phyloP scores from a whole-genome alignment of 2,888 invertebrate species.

The Ellobium chinense region DNA sequence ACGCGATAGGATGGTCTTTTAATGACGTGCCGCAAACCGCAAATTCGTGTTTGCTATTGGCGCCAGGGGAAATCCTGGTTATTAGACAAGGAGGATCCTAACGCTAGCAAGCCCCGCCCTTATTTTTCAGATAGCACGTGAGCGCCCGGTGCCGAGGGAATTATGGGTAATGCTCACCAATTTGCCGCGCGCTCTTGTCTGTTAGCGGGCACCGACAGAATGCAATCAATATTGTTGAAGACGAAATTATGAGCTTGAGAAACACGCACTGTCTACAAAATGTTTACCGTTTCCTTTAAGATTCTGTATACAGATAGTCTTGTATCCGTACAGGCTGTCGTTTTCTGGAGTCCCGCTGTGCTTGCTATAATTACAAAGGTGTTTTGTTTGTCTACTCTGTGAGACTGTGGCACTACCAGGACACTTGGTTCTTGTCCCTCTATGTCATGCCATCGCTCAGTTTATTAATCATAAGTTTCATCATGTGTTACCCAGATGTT shows the following conservation, averaged over 20 bases:
- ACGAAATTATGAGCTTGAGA: constrained; percentile 4
- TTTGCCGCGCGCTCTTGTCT: constrained; percentile 21
- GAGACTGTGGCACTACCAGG: too few species aligned
- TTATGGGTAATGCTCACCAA: constrained; percentile 25
- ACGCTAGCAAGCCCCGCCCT: constrained; percentile 12
- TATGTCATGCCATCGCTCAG: too few species aligned
- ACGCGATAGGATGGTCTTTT: constrained; percentile 21
- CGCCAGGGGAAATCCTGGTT: constrained; percentile 6
- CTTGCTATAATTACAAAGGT: too few species aligned
- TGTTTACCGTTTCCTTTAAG: background rate
- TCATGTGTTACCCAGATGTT: too few species aligned
- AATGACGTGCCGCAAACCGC: constrained; percentile 23
- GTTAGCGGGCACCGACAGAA: constrained; percentile 22
- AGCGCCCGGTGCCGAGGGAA: constrained; percentile 19
- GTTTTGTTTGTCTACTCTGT: too few species aligned
- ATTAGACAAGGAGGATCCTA: constrained; percentile 20
- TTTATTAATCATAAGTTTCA: too few species aligned
- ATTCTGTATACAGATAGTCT: background rate
- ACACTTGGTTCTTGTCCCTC: too few species aligned
- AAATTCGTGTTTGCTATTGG: constrained; percentile 26
- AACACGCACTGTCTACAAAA: background rate
- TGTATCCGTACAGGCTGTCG: too few species aligned
- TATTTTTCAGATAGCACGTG: constrained; percentile 7
- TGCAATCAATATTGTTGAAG: constrained; percentile 28
- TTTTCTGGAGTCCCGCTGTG: too few species aligned